phyloP scores from a whole-genome alignment of 2,888 invertebrate species.

The Eupithecia exiguata region DNA sequence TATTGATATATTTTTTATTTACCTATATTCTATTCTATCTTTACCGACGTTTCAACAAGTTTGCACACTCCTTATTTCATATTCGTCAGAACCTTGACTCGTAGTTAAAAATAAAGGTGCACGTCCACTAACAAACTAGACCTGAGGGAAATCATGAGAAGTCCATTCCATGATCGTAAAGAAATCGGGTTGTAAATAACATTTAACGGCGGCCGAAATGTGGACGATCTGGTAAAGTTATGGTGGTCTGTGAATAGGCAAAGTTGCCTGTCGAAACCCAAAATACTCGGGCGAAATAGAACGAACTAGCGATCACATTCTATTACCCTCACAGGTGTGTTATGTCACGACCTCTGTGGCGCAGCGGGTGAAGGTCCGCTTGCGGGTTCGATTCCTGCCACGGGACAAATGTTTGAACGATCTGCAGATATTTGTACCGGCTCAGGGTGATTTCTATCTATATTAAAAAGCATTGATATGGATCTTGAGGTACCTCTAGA shows the following conservation, averaged over 20 bases:
- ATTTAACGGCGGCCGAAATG: conserved; percentile 63
- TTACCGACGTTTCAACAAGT: not conserved
- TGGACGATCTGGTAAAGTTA: conserved; percentile 38
- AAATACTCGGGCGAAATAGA: not conserved
- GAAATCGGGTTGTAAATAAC: conserved; percentile 67
- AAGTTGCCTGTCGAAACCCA: not conserved
- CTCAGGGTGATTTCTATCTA: no score
- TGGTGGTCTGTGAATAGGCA: conserved; percentile 10
- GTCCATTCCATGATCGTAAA: conserved; percentile 61
- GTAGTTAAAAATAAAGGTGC: conserved; percentile 60
- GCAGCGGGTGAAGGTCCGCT: no score
- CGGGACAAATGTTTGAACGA: no score
- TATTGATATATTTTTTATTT: no score
- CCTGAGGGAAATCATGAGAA: conserved; percentile 76
- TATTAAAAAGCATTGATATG: no score
- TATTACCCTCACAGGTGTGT: not conserved
- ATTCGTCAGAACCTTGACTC: not conserved
- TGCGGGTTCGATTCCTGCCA: no score
- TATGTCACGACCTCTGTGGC: no score
- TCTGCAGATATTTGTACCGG: no score
- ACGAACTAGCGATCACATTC: not conserved
- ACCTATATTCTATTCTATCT: no score
- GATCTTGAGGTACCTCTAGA: no score
- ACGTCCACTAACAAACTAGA: conserved; percentile 61
- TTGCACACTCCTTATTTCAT: not conserved